Evolutionary conservation across 2,888 invertebrate genomes (phyloP).

Genomic region (Mesoligia furuncula): DNA sequence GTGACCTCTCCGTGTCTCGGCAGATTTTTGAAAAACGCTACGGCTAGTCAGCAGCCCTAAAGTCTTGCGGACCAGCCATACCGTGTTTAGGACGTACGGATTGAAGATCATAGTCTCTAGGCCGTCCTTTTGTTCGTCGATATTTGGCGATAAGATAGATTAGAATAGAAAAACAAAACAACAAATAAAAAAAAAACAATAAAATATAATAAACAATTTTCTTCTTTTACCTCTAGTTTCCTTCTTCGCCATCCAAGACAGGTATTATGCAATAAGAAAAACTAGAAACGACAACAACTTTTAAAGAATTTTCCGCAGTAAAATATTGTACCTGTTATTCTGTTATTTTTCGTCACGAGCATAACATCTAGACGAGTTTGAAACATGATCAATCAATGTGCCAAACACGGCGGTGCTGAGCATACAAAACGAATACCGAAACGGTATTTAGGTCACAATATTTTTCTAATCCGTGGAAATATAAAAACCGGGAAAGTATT

Average conservation of each 20-base stretch:
- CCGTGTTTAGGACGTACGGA: too few relatives aligned
- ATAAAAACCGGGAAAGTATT: neutral
- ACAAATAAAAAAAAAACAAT: too few relatives aligned
- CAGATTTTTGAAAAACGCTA: too few relatives aligned
- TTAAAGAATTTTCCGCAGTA: neutral
- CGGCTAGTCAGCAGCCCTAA: too few relatives aligned
- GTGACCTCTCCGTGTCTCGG: too few relatives aligned
- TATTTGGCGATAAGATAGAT: neutral
- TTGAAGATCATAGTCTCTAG: neutral
- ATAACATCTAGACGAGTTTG: slow-evolving; percentile 26
- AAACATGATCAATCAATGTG: slow-evolving; percentile 44
- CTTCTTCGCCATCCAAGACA: too few relatives aligned
- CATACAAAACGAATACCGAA: slow-evolving; percentile 29
- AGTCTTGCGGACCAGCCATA: neutral
- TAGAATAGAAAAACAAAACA: neutral
- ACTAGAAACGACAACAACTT: too few relatives aligned
- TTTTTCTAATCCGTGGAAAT: slow-evolving; percentile 20
- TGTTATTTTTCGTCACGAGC: slow-evolving; percentile 10
- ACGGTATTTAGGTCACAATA: slow-evolving; percentile 28
- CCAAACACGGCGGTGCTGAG: slow-evolving; percentile 32
- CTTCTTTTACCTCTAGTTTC: neutral
- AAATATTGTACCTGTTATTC: slow-evolving; percentile 6
- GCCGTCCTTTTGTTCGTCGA: neutral
- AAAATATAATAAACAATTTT: neutral
- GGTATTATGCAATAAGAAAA: neutral